These are phyloP conservation scores for Trachelus troglodyta DNA, from an alignment of 2,888 invertebrate genomes.

Conservation along the genomic window DNA sequence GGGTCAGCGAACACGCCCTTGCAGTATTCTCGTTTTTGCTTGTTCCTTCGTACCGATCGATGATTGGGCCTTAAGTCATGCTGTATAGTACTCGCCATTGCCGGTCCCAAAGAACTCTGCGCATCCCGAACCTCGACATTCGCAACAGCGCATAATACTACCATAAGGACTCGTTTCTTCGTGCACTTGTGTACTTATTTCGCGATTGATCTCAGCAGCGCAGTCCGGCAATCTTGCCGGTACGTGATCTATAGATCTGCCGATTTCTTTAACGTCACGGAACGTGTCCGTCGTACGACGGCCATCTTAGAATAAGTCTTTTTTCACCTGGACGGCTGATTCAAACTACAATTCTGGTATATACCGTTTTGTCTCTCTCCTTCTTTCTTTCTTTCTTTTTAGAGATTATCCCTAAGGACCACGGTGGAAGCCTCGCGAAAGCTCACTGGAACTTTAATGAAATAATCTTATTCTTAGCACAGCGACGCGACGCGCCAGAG, in stretches of 20 bases:
- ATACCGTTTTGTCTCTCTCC: not conserved
- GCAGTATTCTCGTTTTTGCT: conserved; percentile 40
- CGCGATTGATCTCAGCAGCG: conserved; percentile 42
- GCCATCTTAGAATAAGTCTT: not conserved
- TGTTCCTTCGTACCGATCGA: not conserved
- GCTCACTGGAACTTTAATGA: not conserved
- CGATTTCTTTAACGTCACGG: conserved; percentile 16
- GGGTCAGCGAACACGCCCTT: conserved; percentile 52
- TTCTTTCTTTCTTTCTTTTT: not conserved
- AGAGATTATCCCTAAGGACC: not conserved
- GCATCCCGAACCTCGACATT: not conserved
- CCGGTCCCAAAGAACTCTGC: not conserved
- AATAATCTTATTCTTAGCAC: not conserved
- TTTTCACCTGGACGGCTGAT: not conserved
- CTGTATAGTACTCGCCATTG: not conserved
- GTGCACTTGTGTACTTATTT: conserved; percentile 47
- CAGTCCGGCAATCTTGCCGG: conserved; percentile 51
- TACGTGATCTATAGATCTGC: conserved; percentile 54
- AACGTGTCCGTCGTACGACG: not conserved
- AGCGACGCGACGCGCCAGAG: not conserved
- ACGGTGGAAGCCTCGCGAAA: not conserved
- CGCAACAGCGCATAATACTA: not conserved
- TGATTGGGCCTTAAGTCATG: not conserved
- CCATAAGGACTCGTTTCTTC: not conserved
- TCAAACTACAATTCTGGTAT: not conserved